Base-by-base conservation (phyloP, 2,888 invertebrate species). In the Gymnoscelis rufifasciata region DNA sequence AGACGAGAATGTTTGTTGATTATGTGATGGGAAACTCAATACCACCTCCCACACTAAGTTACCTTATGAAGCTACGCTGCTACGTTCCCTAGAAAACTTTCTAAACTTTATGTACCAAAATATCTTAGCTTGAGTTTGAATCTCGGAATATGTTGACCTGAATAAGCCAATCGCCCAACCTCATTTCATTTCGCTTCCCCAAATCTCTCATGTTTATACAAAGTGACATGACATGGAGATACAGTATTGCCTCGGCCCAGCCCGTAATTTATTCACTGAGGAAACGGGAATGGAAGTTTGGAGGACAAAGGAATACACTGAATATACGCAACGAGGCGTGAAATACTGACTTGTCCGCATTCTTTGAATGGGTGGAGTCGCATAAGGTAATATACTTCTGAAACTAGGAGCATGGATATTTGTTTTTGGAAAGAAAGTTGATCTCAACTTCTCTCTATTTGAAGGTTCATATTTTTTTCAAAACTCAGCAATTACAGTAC, bases 211-310 rank as follows among this genome's bases (percentile, higher is more conserved):
- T 71, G 70, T 65, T 68, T 60, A 68, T 71, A 72, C 68, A 77
- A 71, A 68, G 68, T 75, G 73, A 69, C 69, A 68, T 65, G 52
- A 55, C 54, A 52, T 50, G 56, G 52, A 64, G 60, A 68, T 68
- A 60, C 74, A 73, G 77, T 78, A 78, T 78, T 77, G 69, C 73
- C 51, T 64, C 63, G 62, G 71, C 66, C 63, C 68, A 62, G 60
- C 48, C 52, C 43, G 43, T 51, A 52, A 42, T 51, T 50, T 55
- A 55, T 53, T 52, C 53, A 51, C 51, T 57, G 53, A 48, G 47
- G 50, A 51, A 53, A 54, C 43, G 46, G 42, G 41, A 36, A 42
- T 42, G 41, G 44, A 35, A 42, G 42, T 50, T 42, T 50, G 38
- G 30, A 46, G 45, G 50, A 50, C 49, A 50, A 50, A 42, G 38